These are phyloP conservation scores for Protonemura montana DNA, from an alignment of 2,888 invertebrate genomes.

Conservation along the genomic window DNA sequence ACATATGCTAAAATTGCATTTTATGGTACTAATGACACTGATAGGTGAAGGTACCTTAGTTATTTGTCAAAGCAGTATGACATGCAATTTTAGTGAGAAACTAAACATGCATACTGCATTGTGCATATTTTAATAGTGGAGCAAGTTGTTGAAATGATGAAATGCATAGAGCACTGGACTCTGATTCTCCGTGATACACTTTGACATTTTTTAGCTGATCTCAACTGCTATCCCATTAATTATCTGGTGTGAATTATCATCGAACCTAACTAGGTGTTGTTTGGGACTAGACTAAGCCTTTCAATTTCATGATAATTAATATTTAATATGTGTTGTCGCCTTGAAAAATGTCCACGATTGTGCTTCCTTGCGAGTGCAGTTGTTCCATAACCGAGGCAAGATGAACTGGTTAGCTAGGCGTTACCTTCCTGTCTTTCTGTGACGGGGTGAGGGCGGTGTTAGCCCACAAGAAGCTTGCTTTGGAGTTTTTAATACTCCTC, in stretches of 20 bases:
- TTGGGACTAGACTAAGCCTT: no score
- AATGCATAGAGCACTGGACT: slow-evolving; percentile 41
- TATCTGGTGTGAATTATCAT: no score
- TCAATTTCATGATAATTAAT: no score
- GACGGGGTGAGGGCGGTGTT: slow-evolving; percentile 17
- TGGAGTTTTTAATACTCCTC: no score
- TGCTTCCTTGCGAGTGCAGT: background rate
- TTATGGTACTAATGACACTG: no score
- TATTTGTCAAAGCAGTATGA: no score
- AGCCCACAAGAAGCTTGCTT: background rate
- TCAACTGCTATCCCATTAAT: background rate
- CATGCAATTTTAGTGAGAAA: no score
- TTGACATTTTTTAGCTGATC: slow-evolving; percentile 24
- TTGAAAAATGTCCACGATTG: slow-evolving; percentile 15
- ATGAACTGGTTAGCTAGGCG: background rate
- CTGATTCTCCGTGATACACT: slow-evolving; percentile 36
- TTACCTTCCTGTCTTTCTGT: background rate
- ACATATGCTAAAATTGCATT: no score
- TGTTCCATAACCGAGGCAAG: slow-evolving; percentile 12
- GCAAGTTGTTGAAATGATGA: slow-evolving; percentile 36
- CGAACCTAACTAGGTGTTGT: no score
- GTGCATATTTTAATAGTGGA: background rate
- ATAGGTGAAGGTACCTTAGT: slow-evolving; percentile 45
- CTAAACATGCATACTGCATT: no score
- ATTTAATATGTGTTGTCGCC: background rate